Evolutionary conservation across 2,797 vertebrate genomes (phyloP).

Genomic region (Triplophysa bombifrons): DNA sequence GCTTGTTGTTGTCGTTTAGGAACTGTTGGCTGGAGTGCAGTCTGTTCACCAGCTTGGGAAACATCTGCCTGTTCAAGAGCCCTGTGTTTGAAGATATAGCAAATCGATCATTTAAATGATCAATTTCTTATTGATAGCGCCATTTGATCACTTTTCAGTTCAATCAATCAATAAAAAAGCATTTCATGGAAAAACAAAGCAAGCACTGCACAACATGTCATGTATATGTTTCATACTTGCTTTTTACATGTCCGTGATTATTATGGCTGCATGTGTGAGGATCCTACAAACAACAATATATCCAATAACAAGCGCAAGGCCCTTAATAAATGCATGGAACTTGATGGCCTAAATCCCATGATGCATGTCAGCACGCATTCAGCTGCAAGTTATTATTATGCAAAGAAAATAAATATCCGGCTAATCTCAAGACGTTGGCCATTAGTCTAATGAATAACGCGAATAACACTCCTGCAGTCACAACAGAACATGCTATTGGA

Average conservation of each 20-base stretch:
- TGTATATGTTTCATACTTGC: background rate
- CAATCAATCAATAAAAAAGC: background rate
- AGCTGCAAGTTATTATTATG: background rate
- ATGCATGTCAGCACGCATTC: constrained; percentile 24
- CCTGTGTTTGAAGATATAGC: constrained; percentile 9
- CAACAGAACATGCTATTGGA: constrained; percentile 5
- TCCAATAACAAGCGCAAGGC: background rate
- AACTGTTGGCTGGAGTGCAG: background rate
- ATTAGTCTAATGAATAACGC: constrained; percentile 37
- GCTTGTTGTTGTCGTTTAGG: constrained; percentile 13
- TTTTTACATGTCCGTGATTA: background rate
- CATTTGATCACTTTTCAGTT: background rate
- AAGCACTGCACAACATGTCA: background rate
- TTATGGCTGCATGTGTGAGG: background rate
- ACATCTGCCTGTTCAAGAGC: constrained; percentile 8
- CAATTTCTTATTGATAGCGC: background rate
- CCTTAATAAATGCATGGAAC: constrained; percentile 3
- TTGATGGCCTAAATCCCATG: constrained; percentile 29
- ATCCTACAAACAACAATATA: constrained; percentile 5
- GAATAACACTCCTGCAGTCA: background rate
- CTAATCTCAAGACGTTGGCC: constrained; percentile 19
- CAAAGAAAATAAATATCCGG: background rate
- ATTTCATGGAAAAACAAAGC: background rate
- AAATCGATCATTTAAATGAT: background rate
- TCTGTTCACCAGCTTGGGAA: background rate